Conservation (phyloP, 2,113 vertebrate species). For the Probosciger aterrimus region DNA sequence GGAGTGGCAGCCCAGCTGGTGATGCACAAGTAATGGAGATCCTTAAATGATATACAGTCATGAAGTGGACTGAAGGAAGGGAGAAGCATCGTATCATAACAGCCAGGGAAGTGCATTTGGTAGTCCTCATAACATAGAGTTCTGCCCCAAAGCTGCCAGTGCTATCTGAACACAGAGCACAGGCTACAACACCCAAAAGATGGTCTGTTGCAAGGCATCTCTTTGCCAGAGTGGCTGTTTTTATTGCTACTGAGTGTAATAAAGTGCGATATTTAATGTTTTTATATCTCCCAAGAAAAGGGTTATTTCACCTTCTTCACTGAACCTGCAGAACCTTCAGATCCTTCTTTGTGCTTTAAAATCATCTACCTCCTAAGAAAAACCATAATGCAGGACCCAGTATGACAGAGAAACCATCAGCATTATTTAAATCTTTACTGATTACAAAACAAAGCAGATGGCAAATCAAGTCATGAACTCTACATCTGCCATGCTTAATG, state of each 20-base stretch:
- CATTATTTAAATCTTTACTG: neutral
- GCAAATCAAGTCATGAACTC: constrained; percentile 22
- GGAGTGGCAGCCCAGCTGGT: neutral
- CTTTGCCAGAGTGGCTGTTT: neutral
- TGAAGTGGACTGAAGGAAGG: neutral
- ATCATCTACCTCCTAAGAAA: neutral
- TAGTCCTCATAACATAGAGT: neutral
- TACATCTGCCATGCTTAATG: constrained; percentile 35
- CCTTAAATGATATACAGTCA: neutral
- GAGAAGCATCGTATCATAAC: rapidly evolving
- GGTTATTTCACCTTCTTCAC: neutral
- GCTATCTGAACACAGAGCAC: neutral
- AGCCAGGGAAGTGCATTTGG: neutral
- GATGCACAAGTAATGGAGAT: neutral
- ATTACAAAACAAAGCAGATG: constrained; percentile 27
- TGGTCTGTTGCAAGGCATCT: neutral
- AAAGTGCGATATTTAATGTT: neutral
- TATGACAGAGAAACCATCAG: neutral
- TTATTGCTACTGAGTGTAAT: neutral
- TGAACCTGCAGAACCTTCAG: neutral
- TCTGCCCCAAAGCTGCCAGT: rapidly evolving
- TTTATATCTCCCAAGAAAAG: neutral
- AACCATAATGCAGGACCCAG: neutral
- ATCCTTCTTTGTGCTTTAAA: neutral
- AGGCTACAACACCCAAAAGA: neutral